These are phyloP conservation scores for Pseudomyrmex concolor DNA, from an alignment of 1,140 invertebrate genomes.

Conservation along the genomic window DNA sequence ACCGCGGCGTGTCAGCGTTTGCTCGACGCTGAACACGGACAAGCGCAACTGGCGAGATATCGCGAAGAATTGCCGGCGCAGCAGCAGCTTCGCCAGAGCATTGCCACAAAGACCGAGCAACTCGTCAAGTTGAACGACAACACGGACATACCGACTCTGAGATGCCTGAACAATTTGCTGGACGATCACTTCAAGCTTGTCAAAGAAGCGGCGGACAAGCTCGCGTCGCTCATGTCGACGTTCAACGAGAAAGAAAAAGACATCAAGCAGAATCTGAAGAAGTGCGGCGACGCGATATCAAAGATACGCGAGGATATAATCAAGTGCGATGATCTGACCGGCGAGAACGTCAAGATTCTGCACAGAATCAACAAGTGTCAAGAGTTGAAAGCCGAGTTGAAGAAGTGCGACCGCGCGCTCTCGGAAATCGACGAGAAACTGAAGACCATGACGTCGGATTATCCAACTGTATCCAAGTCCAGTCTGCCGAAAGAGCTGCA, in stretches of 20 bases:
- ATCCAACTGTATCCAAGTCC: constrained; percentile 92
- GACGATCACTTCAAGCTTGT: constrained; percentile 92
- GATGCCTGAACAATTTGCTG: constrained; percentile 89
- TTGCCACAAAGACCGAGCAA: constrained; percentile 92
- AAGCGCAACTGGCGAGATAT: constrained; percentile 92
- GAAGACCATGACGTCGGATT: constrained; percentile 88
- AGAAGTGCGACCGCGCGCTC: constrained; percentile 85
- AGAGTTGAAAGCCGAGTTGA: constrained; percentile 89
- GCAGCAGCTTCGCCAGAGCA: constrained; percentile 90
- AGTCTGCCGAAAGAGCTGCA: constrained; percentile 92
- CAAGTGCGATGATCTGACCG: constrained; percentile 96
- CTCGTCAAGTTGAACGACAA: constrained; percentile 92
- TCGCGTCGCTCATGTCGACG: constrained; percentile 90
- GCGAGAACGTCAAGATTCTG: constrained; percentile 93
- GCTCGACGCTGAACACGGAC: constrained; percentile 92
- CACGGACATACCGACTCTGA: constrained; percentile 89
- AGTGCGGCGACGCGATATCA: constrained; percentile 88
- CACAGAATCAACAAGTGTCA: constrained; percentile 91
- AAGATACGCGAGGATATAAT: constrained; percentile 93
- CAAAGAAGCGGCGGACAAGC: constrained; percentile 89
- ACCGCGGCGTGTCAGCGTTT: constrained; percentile 90
- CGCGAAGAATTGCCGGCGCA: constrained; percentile 93
- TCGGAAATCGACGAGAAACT: constrained; percentile 87
- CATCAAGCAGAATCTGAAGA: constrained; percentile 90
- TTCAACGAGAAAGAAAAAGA: constrained; percentile 91